Conservation (phyloP, 2,888 invertebrate species). For the Eupithecia exiguata region DNA sequence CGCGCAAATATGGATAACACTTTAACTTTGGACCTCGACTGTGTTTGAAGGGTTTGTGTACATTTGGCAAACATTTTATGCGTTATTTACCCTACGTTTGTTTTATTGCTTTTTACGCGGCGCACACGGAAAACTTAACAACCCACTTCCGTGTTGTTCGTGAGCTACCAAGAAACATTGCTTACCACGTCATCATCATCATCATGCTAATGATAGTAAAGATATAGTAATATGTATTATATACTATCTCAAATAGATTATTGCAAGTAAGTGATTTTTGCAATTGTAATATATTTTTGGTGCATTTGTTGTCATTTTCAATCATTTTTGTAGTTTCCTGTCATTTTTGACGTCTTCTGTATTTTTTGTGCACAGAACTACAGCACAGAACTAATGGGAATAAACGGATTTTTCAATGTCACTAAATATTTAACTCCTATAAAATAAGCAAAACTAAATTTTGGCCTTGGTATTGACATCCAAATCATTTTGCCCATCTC, state of each 20-base stretch:
- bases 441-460: background rate
- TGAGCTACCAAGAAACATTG: background rate
- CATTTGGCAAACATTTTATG: conserved; percentile 37
- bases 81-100: conserved; percentile 27
- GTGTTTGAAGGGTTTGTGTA: conserved; percentile 44
- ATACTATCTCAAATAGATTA: no score
- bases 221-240: no score
- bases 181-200: background rate
- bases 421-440: no score
- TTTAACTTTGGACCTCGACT: conserved; percentile 49
- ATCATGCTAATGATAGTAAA: background rate
- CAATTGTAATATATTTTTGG: no score
- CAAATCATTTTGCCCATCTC: no score
- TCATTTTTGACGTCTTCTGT: no score
- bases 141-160: background rate
- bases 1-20: conserved; percentile 57
- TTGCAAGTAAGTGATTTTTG: no score
- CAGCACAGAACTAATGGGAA: no score
- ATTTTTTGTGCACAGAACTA: no score
- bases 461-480: background rate
- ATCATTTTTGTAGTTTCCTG: no score
- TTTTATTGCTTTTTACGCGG: conserved; percentile 24
- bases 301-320: no score
- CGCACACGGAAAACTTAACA: conserved; percentile 7
- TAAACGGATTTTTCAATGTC: no score